Percentiles rank a stretch among this genome's conserved stretches.
Conservation (phyloP, 2,113 vertebrate genomes). For the Chiloscyllium plagiosum region DNA sequence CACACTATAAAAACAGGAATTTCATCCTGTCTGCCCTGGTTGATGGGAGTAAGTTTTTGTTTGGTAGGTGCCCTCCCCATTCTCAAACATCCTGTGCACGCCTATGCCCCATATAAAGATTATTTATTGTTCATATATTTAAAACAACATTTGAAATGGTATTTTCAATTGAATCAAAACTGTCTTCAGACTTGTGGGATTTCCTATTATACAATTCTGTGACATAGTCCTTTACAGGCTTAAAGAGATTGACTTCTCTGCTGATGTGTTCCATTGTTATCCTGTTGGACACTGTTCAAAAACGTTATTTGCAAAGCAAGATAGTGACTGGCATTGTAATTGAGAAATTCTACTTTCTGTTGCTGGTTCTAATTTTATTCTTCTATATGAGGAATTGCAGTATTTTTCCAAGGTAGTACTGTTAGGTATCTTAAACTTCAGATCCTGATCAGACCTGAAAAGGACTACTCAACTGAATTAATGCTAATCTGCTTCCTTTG, state of each 20-base stretch:
- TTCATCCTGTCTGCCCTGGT: neutral
- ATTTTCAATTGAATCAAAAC: neutral
- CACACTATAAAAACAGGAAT: neutral
- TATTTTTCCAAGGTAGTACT: neutral
- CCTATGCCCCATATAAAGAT: neutral
- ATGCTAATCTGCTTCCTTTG: too few species aligned
- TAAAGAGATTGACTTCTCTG: neutral
- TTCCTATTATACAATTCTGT: constrained; percentile 15
- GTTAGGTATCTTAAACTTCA: neutral
- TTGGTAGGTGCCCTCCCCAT: neutral
- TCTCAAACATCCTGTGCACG: neutral
- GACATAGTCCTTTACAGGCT: neutral
- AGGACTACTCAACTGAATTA: neutral
- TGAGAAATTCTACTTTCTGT: neutral
- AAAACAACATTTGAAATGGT: neutral
- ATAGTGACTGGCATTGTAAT: neutral
- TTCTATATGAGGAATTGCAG: neutral
- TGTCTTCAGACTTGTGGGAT: neutral
- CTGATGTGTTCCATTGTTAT: neutral
- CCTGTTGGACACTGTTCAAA: neutral
- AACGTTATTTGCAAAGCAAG: neutral
- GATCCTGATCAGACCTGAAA: neutral
- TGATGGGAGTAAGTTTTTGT: neutral
- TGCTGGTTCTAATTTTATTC: neutral
- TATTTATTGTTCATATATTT: neutral